These are phyloP conservation scores for Aphidius colemani DNA, from an alignment of 2,888 invertebrate genomes.

Conservation along the genomic window DNA sequence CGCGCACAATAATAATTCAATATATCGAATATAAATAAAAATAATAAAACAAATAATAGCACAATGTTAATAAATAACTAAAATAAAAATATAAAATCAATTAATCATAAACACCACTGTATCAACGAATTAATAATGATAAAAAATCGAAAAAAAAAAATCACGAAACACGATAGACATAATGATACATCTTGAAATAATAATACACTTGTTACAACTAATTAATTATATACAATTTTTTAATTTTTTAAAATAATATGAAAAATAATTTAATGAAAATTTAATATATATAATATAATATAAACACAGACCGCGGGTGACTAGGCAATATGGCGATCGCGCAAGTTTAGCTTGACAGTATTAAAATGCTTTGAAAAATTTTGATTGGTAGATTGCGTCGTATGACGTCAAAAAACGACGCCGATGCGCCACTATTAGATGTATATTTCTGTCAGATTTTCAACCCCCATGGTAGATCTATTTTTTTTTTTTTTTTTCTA, in stretches of 20 bases:
- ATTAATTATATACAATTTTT: neutral
- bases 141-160: too few species aligned
- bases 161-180: neutral
- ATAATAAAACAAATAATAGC: too few species aligned
- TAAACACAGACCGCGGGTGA: slow-evolving; percentile 43
- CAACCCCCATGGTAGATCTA: too few species aligned
- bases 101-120: too few species aligned
- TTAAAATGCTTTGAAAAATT: slow-evolving; percentile 59
- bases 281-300: slow-evolving; percentile 46
- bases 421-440: slow-evolving; percentile 34
- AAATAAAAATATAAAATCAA: too few species aligned
- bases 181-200: neutral
- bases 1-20: too few species aligned
- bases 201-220: neutral
- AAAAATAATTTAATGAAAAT: neutral
- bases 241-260: neutral
- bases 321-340: slow-evolving; percentile 52
- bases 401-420: slow-evolving; percentile 62
- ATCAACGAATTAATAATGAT: too few species aligned
- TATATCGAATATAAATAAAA: too few species aligned
- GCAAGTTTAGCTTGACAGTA: slow-evolving; percentile 50
- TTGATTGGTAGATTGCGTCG: slow-evolving; percentile 68
- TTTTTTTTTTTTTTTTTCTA: too few species aligned
- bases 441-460: slow-evolving; percentile 3
- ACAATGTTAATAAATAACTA: too few species aligned